Conservation (phyloP, 2,797 vertebrate genomes). For the Lepus oiostolus region DNA sequence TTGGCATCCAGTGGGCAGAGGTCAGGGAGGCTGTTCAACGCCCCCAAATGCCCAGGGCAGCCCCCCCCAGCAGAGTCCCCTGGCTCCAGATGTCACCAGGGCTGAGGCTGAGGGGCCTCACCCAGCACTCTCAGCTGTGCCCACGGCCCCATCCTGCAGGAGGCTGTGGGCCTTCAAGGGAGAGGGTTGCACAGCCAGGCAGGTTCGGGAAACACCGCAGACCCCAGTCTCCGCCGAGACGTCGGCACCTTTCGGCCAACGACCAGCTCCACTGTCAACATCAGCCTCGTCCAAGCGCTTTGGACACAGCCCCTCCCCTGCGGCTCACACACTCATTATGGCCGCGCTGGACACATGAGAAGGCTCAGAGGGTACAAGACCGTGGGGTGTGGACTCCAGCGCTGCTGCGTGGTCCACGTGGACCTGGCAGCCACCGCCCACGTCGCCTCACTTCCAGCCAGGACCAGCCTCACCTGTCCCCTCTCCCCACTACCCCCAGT, state of each 20-base stretch:
- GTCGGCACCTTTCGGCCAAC: background rate
- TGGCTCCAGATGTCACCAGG: rapidly evolving
- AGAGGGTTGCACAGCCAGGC: background rate
- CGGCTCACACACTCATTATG: rapidly evolving
- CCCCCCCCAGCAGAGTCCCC: background rate
- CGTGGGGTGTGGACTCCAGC: too few relatives aligned
- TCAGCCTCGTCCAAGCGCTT: too few relatives aligned
- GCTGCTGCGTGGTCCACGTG: background rate
- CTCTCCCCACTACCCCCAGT: too few relatives aligned
- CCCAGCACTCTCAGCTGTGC: rapidly evolving
- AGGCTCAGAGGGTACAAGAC: background rate
- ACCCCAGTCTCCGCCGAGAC: background rate
- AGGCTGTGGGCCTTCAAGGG: background rate
- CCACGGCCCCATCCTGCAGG: background rate
- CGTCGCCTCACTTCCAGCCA: too few relatives aligned
- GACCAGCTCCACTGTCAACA: background rate
- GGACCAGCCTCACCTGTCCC: too few relatives aligned
- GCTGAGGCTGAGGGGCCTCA: background rate
- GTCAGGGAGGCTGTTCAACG: background rate
- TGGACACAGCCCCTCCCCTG: too few relatives aligned
- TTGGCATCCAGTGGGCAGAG: background rate
- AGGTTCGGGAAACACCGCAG: background rate
- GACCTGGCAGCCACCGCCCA: rapidly evolving
- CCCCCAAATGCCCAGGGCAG: too few relatives aligned
- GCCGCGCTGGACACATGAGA: rapidly evolving